phyloP scores from a whole-genome alignment of 1,140 invertebrate genomes.

The Drosophila mauritiana region DNA sequence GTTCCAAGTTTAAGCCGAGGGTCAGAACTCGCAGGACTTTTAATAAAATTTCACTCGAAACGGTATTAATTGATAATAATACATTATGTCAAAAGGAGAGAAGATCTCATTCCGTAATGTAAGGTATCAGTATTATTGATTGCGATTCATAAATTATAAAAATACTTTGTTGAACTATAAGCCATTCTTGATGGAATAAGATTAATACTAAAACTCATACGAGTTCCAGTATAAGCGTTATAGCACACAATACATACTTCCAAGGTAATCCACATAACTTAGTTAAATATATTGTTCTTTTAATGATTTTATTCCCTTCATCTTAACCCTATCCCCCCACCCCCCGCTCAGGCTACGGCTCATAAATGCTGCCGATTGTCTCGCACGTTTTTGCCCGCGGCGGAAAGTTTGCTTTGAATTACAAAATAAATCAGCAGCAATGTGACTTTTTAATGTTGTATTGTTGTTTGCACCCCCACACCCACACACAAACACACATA shows the following conservation, averaged over 20 bases:
- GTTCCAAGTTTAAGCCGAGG: conserved; percentile 41
- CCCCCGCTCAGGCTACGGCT: conserved; percentile 21
- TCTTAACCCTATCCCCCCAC: neutral
- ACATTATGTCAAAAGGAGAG: conserved; percentile 3
- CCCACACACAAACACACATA: conserved; percentile 13
- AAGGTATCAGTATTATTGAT: too few relatives aligned
- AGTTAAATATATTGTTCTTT: neutral
- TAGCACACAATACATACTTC: too few relatives aligned
- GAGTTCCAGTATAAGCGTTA: too few relatives aligned
- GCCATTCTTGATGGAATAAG: too few relatives aligned
- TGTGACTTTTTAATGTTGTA: conserved; percentile 77
- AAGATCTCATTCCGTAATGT: neutral
- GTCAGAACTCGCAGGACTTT: conserved; percentile 50
- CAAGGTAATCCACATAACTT: neutral
- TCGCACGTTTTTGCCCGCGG: conserved; percentile 60
- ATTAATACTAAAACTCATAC: too few relatives aligned
- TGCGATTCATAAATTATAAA: too few relatives aligned
- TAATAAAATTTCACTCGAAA: conserved; percentile 57
- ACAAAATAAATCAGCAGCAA: conserved; percentile 78
- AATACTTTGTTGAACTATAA: too few relatives aligned
- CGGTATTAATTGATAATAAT: conserved; percentile 39
- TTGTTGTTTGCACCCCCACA: conserved; percentile 51
- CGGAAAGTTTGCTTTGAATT: conserved; percentile 69
- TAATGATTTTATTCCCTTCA: neutral
- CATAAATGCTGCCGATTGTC: conserved; percentile 63